Conservation (phyloP, 2,888 invertebrate species). For the Frankliniella intonsa region DNA sequence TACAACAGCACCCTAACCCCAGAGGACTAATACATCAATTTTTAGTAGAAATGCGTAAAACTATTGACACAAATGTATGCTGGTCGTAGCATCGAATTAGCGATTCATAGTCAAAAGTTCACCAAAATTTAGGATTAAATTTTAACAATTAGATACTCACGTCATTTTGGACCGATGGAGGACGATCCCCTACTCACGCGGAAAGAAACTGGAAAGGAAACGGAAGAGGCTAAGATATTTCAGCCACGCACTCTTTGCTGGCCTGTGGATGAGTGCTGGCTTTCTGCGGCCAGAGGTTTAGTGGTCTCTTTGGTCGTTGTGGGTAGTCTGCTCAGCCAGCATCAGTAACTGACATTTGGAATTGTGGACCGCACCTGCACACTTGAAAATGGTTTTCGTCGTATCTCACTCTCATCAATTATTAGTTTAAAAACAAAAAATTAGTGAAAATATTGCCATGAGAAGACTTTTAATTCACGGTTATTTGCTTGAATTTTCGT, state of each 20-base stretch:
- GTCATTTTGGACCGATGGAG: neutral
- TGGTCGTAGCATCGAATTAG: neutral
- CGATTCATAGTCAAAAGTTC: neutral
- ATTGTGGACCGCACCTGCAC: neutral
- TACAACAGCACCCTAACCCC: too few species aligned
- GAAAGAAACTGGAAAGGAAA: neutral
- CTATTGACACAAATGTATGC: too few species aligned
- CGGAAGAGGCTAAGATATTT: neutral
- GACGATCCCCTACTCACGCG: neutral
- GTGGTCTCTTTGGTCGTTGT: neutral
- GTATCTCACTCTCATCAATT: neutral
- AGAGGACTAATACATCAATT: too few species aligned
- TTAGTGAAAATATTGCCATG: neutral
- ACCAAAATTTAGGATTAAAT: neutral
- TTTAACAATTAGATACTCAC: neutral
- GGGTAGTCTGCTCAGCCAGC: neutral
- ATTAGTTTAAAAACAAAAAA: neutral
- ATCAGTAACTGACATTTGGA: neutral
- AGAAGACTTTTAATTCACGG: neutral
- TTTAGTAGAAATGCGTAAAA: too few species aligned
- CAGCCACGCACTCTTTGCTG: neutral
- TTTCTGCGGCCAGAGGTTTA: neutral
- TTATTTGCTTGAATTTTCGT: neutral
- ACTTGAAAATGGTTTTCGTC: conserved; percentile 12
- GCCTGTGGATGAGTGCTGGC: neutral